Evolutionary conservation across 2,113 vertebrate genomes (phyloP).

Genomic region (Columbina picui): DNA sequence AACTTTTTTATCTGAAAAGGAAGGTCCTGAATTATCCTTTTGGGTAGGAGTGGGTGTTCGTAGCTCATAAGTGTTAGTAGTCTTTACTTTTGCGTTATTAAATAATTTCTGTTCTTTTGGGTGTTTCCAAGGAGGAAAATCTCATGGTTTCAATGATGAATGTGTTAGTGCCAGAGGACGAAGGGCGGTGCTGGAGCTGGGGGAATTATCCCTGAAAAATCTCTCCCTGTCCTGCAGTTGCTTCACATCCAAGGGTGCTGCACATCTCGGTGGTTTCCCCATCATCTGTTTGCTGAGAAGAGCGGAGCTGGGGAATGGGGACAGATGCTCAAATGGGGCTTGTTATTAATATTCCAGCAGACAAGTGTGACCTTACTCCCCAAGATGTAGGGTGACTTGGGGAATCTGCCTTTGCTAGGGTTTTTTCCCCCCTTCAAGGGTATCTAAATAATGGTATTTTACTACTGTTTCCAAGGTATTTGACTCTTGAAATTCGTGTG

Average conservation of each 20-base stretch:
- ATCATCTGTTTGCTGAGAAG: not conserved
- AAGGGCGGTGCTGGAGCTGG: too few relatives aligned
- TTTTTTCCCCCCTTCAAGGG: fast-evolving
- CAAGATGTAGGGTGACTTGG: fast-evolving
- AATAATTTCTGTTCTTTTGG: not conserved
- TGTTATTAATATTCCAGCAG: not conserved
- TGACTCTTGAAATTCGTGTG: too few relatives aligned
- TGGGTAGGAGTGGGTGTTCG: too few relatives aligned
- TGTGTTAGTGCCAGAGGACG: too few relatives aligned
- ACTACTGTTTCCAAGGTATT: not conserved
- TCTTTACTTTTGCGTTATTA: not conserved
- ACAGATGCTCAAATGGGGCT: not conserved
- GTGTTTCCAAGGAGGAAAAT: not conserved
- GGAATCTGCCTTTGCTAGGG: not conserved
- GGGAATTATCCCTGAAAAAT: not conserved
- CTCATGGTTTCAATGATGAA: not conserved
- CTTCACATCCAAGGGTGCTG: not conserved
- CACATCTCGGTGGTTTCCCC: not conserved
- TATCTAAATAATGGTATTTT: not conserved
- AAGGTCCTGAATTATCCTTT: not conserved
- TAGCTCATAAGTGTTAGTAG: not conserved
- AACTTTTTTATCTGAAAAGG: not conserved
- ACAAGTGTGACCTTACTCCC: fast-evolving
- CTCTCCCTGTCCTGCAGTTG: not conserved
- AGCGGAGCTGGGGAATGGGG: not conserved